Percentiles rank a stretch among this genome's conserved stretches.
Conservation (phyloP, 2,888 invertebrate genomes). For the Xanthorhoe spadicearia region DNA sequence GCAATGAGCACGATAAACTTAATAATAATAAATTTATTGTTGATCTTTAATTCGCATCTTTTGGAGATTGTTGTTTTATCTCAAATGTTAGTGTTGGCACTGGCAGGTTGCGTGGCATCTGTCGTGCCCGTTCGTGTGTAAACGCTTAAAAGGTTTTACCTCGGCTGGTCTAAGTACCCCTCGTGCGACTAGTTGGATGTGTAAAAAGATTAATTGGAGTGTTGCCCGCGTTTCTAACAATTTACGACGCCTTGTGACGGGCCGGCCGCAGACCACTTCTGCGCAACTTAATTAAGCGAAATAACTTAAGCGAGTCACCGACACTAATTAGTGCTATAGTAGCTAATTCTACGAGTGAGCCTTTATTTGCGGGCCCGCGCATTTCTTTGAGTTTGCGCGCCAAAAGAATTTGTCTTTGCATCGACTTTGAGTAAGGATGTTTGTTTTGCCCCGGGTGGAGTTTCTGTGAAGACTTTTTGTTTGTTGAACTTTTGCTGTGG, state of each 20-base stretch:
- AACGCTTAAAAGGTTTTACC: constrained; percentile 69
- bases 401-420: constrained; percentile 83
- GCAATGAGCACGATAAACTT: neutral
- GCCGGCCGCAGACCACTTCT: constrained; percentile 83
- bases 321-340: constrained; percentile 83
- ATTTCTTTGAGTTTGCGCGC: constrained; percentile 79
- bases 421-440: constrained; percentile 78
- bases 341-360: constrained; percentile 80
- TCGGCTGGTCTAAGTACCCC: constrained; percentile 74
- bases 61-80: constrained; percentile 1
- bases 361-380: constrained; percentile 76
- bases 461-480: constrained; percentile 64
- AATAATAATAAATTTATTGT: neutral
- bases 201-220: constrained; percentile 85
- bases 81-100: constrained; percentile 1
- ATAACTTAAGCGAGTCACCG: constrained; percentile 83
- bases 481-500: constrained; percentile 60
- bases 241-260: constrained; percentile 77
- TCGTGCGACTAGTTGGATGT: constrained; percentile 79
- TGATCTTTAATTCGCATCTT: neutral
- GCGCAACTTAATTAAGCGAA: constrained; percentile 84
- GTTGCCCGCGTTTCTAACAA: constrained; percentile 80
- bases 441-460: constrained; percentile 70
- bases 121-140: constrained; percentile 56
- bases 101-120: constrained; percentile 28